phyloP scores from a whole-genome alignment of 2,797 vertebrate species.

The Syngnathus rostellatus region DNA sequence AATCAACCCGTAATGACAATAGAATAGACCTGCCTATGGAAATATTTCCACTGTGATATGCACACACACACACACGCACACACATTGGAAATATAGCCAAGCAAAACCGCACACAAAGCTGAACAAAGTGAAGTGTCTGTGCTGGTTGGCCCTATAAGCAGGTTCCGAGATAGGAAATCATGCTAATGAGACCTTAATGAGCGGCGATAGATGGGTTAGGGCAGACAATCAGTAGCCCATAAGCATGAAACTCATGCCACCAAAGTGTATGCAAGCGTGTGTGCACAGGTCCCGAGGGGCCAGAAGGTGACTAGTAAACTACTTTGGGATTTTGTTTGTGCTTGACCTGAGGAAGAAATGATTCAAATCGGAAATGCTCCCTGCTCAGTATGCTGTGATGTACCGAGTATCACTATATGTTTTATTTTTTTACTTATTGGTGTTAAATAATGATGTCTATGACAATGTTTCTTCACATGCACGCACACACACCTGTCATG shows the following conservation, averaged over 20 bases:
- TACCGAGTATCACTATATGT: background rate
- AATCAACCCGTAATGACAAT: slow-evolving; percentile 65
- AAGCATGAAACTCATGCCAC: slow-evolving; percentile 52
- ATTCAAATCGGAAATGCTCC: background rate
- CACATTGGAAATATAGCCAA: slow-evolving; percentile 2
- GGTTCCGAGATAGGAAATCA: slow-evolving; percentile 67
- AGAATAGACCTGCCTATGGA: slow-evolving; percentile 70
- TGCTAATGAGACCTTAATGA: slow-evolving; percentile 70
- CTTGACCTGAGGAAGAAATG: slow-evolving; percentile 16
- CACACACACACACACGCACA: slow-evolving; percentile 27
- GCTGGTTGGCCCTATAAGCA: slow-evolving; percentile 57
- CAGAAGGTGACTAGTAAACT: slow-evolving; percentile 59
- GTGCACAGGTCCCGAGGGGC: slow-evolving; percentile 46
- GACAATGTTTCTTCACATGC: background rate
- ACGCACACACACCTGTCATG: background rate
- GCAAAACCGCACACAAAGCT: slow-evolving; percentile 19
- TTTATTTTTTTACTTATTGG: background rate
- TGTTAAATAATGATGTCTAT: background rate
- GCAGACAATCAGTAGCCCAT: slow-evolving; percentile 72
- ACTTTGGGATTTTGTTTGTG: slow-evolving; percentile 31
- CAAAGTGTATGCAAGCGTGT: slow-evolving; percentile 36
- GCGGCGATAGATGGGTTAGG: slow-evolving; percentile 73
- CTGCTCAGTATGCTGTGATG: background rate
- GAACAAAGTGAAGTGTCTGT: slow-evolving; percentile 50
- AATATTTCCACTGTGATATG: slow-evolving; percentile 55